phyloP scores from a whole-genome alignment of 1,140 invertebrate species.

The Micrasema longulum region DNA sequence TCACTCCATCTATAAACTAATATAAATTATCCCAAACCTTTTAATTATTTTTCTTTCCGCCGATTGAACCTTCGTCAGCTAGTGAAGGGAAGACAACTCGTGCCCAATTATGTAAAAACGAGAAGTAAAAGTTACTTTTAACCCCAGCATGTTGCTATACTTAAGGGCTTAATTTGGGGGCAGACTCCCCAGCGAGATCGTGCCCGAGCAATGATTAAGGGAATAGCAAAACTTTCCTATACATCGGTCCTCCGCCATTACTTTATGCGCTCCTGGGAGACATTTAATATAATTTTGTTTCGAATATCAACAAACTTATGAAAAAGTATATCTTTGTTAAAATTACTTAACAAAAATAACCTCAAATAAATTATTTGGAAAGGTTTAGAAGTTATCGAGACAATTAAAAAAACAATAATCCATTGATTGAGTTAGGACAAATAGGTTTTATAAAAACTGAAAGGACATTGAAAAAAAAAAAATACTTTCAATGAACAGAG shows the following conservation, averaged over 20 bases:
- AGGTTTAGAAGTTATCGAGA: no score
- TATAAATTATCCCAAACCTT: background rate
- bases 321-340: no score
- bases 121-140: constrained; percentile 53
- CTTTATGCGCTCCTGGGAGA: background rate
- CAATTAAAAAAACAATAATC: no score
- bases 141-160: constrained; percentile 45
- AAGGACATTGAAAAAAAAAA: no score
- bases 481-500: no score
- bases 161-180: constrained; percentile 51
- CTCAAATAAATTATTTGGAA: no score
- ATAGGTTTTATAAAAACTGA: no score
- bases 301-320: no score
- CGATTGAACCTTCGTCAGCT: constrained; percentile 1
- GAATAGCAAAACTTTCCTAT: constrained; percentile 39
- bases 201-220: constrained; percentile 50
- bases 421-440: no score
- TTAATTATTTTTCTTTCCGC: background rate
- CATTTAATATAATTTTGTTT: constrained; percentile 1
- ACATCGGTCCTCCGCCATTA: background rate
- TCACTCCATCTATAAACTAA: background rate
- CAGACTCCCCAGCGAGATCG: constrained; percentile 46
- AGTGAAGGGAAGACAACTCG: constrained; percentile 47
- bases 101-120: constrained; percentile 51
- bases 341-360: no score